These are phyloP conservation scores for Chiroxiphia lanceolata DNA, from an alignment of 2,797 vertebrate genomes.

Conservation along the genomic window DNA sequence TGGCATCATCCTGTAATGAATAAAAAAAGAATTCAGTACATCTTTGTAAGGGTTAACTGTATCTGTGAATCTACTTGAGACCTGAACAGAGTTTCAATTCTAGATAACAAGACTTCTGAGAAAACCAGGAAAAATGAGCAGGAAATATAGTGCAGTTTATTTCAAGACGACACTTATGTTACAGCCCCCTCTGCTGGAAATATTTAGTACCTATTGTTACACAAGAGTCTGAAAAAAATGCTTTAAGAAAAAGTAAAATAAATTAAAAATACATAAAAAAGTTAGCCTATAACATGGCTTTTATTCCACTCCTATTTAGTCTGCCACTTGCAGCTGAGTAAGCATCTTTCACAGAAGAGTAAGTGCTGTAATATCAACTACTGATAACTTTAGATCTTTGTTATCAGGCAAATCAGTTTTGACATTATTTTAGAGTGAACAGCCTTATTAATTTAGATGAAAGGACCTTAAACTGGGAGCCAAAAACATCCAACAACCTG, in stretches of 20 bases:
- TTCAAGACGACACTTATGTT: neutral
- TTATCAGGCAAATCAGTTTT: neutral
- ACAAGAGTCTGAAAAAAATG: neutral
- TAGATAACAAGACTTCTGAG: neutral
- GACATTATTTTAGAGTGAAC: neutral
- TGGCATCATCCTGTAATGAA: neutral
- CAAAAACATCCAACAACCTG: neutral
- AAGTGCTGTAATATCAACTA: neutral
- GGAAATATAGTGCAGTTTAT: neutral
- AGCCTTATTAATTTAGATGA: neutral
- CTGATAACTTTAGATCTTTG: neutral
- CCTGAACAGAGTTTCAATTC: neutral
- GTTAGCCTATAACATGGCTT: neutral
- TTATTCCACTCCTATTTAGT: neutral
- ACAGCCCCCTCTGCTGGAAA: conserved; percentile 50
- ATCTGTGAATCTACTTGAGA: neutral
- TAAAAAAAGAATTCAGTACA: neutral
- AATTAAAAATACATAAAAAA: neutral
- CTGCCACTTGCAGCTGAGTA: neutral
- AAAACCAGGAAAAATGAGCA: neutral
- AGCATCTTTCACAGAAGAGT: neutral
- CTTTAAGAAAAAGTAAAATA: neutral
- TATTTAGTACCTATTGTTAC: neutral
- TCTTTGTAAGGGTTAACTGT: neutral
- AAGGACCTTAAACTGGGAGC: neutral